Conservation (phyloP, 1,140 invertebrate genomes). For the Apis florea region DNA sequence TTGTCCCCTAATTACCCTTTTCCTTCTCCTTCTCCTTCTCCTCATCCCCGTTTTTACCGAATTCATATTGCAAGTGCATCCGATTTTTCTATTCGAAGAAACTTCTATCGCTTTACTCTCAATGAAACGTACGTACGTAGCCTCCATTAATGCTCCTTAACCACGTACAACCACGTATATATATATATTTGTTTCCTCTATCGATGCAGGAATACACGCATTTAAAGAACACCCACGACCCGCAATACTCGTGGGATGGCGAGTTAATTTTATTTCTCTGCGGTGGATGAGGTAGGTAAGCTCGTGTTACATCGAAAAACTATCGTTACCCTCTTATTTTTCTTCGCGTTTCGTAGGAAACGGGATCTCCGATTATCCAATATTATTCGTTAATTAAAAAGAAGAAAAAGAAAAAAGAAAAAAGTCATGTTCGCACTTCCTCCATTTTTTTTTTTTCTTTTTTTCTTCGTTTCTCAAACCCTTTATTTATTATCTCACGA, state of each 20-base stretch:
- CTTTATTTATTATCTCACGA: too few species aligned
- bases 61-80: not conserved
- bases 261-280: conserved; percentile 41
- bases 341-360: not conserved
- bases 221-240: not conserved
- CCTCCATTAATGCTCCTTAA: not conserved
- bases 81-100: not conserved
- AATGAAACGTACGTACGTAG: not conserved
- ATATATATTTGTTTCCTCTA: too few species aligned
- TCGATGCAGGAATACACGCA: not conserved
- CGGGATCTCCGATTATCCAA: not conserved
- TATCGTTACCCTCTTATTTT: conserved; percentile 2
- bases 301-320: conserved; percentile 11
- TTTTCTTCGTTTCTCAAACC: too few species aligned
- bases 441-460: too few species aligned
- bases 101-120: conserved; percentile 1
- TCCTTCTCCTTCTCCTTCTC: too few species aligned
- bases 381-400: too few species aligned
- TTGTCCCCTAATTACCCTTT: not conserved
- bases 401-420: too few species aligned
- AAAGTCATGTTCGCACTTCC: too few species aligned
- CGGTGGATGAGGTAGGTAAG: conserved; percentile 23
- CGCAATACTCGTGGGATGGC: not conserved
- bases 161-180: too few species aligned
- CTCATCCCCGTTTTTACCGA: too few species aligned